These are phyloP conservation scores for Brachypteracias leptosomus DNA, from an alignment of 2,113 vertebrate genomes.

Conservation along the genomic window DNA sequence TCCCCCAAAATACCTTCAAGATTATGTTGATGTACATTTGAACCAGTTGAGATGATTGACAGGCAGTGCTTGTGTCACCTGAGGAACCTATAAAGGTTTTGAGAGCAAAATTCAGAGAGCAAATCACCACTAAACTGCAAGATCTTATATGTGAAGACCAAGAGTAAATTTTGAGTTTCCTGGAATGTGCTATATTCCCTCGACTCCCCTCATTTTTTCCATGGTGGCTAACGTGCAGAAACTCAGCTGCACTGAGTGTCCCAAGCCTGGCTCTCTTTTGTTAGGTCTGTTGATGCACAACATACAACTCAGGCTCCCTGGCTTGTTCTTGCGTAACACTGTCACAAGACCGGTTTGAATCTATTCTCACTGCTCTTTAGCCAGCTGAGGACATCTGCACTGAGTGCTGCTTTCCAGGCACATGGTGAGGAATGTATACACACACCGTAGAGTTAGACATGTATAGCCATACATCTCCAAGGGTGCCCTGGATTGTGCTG, in stretches of 20 bases:
- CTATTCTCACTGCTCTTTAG: background rate
- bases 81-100: background rate
- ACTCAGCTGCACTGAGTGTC: background rate
- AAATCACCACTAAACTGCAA: background rate
- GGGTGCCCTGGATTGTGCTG: background rate
- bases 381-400: slow-evolving; percentile 53
- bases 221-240: background rate
- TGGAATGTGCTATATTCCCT: background rate
- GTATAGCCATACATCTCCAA: background rate
- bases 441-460: background rate
- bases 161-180: background rate
- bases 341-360: background rate
- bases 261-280: background rate
- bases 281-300: background rate
- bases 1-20: background rate
- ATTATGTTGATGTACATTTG: background rate
- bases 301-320: background rate
- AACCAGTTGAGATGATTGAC: background rate
- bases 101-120: background rate
- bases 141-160: background rate
- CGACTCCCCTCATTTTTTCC: background rate
- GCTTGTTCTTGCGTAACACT: background rate
- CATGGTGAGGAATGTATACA: background rate
- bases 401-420: slow-evolving; percentile 35
- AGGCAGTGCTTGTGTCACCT: background rate